Evolutionary conservation across 2,113 vertebrate genomes (phyloP).

Genomic region (Austrofundulus limnaeus): DNA sequence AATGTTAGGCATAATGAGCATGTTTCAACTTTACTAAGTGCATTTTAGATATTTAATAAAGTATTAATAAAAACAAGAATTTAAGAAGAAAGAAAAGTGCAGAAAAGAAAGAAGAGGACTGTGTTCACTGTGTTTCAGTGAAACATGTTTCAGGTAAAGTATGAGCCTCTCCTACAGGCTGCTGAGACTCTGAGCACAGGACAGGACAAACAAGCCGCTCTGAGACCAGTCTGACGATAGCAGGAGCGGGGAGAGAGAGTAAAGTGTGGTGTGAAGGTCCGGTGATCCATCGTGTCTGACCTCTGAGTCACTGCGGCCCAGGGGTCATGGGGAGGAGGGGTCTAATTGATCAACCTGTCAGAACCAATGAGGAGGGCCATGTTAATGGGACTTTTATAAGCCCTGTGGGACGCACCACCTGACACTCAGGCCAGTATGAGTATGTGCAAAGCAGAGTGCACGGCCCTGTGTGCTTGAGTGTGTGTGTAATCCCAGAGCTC

Average conservation of each 20-base stretch:
- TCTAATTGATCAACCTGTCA: constrained; percentile 97
- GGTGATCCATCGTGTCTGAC: constrained; percentile 90
- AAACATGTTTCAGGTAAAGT: constrained; percentile 37
- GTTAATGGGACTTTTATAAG: constrained; percentile 97
- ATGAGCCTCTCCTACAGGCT: constrained; percentile 41
- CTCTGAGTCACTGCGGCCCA: constrained; percentile 85
- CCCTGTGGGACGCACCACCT: constrained; percentile 83
- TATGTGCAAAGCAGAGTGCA: constrained; percentile 56
- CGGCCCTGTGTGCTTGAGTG: constrained; percentile 21
- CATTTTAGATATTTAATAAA: too few relatives aligned
- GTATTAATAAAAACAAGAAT: too few relatives aligned
- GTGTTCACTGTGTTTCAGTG: too few relatives aligned
- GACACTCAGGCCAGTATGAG: constrained; percentile 79
- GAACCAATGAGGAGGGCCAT: constrained; percentile 91
- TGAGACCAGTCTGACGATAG: constrained; percentile 33
- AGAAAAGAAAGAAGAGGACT: constrained; percentile 30
- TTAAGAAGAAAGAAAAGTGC: too few relatives aligned
- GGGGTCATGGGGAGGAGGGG: constrained; percentile 88
- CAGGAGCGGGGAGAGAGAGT: constrained; percentile 24
- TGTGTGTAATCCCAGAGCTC: constrained; percentile 67
- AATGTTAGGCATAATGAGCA: too few relatives aligned
- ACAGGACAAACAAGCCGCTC: constrained; percentile 32
- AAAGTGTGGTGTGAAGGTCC: constrained; percentile 58
- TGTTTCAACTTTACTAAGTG: too few relatives aligned
- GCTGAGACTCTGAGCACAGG: constrained; percentile 57